Percentiles rank a stretch among this genome's conserved stretches.
Conservation (phyloP, 2,888 invertebrate genomes). For the Acleris cristana region DNA sequence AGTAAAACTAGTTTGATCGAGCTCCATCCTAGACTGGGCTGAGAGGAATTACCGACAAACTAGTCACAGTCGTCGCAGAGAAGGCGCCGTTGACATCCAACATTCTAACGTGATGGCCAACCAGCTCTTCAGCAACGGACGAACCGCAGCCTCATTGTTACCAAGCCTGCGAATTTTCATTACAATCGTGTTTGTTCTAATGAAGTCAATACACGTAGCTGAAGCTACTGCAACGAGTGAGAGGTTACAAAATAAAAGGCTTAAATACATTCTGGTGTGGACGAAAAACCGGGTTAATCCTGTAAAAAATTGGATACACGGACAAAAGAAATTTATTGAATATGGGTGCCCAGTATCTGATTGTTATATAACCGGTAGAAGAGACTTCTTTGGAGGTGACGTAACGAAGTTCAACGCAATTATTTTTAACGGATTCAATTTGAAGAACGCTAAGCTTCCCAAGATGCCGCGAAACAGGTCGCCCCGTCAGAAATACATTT, state of each 20-base stretch:
- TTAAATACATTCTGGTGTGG: conserved; percentile 5
- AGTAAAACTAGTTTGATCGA: too few relatives aligned
- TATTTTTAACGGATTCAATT: not conserved
- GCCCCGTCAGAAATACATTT: conserved; percentile 43
- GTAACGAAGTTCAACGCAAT: conserved; percentile 4
- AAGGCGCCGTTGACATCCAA: too few relatives aligned
- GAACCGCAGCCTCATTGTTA: too few relatives aligned
- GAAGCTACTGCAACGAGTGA: not conserved
- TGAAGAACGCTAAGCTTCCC: not conserved
- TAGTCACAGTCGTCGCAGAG: too few relatives aligned
- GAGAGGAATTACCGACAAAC: too few relatives aligned
- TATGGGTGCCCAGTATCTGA: conserved; percentile 2
- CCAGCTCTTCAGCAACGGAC: too few relatives aligned
- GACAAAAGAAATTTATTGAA: not conserved
- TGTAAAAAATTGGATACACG: not conserved
- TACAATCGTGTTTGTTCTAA: too few relatives aligned
- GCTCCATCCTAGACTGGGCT: too few relatives aligned
- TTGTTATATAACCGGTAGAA: not conserved
- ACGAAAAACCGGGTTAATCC: not conserved
- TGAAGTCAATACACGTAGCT: too few relatives aligned
- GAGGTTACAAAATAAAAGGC: not conserved
- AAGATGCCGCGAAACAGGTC: not conserved
- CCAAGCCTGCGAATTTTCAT: too few relatives aligned
- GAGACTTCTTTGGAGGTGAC: not conserved
- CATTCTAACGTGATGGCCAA: too few relatives aligned